Evolutionary conservation across 2,888 invertebrate species (phyloP).

Genomic region (Amphipyra berbera): DNA sequence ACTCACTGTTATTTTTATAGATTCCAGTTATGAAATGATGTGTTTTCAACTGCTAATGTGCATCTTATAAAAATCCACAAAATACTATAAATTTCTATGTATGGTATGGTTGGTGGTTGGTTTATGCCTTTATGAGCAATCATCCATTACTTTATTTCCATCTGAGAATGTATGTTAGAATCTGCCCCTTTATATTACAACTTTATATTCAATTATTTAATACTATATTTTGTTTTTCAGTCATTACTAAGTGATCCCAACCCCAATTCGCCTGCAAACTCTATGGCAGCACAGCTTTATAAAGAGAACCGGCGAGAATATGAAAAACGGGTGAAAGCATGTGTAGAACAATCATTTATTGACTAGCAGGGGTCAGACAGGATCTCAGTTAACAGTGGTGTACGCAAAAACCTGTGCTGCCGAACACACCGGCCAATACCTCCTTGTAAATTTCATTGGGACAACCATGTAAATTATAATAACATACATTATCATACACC

Average conservation of each 20-base stretch:
- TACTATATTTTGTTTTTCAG: conserved; percentile 90
- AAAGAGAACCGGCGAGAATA: conserved; percentile 99
- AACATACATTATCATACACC: conserved; percentile 59
- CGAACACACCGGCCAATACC: conserved; percentile 71
- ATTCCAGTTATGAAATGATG: too few relatives aligned
- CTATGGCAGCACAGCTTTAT: conserved; percentile 99
- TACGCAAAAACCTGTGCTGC: conserved; percentile 66
- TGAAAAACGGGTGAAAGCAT: conserved; percentile 99
- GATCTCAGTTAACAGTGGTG: conserved; percentile 73
- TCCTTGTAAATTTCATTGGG: conserved; percentile 82
- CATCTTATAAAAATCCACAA: too few relatives aligned
- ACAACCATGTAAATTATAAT: conserved; percentile 73
- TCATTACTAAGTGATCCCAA: conserved; percentile 99
- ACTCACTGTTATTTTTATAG: too few relatives aligned
- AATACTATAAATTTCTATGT: too few relatives aligned
- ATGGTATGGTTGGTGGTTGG: too few relatives aligned
- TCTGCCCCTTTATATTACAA: too few relatives aligned
- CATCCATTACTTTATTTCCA: too few relatives aligned
- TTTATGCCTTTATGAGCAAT: too few relatives aligned
- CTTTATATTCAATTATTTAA: background rate
- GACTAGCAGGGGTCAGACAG: conserved; percentile 91
- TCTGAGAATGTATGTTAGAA: too few relatives aligned
- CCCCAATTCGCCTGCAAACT: conserved; percentile 99
- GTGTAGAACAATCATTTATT: conserved; percentile 99
- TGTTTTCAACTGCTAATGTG: too few relatives aligned